phyloP scores from a whole-genome alignment of 2,888 invertebrate genomes.

The Aethes cnicana region DNA sequence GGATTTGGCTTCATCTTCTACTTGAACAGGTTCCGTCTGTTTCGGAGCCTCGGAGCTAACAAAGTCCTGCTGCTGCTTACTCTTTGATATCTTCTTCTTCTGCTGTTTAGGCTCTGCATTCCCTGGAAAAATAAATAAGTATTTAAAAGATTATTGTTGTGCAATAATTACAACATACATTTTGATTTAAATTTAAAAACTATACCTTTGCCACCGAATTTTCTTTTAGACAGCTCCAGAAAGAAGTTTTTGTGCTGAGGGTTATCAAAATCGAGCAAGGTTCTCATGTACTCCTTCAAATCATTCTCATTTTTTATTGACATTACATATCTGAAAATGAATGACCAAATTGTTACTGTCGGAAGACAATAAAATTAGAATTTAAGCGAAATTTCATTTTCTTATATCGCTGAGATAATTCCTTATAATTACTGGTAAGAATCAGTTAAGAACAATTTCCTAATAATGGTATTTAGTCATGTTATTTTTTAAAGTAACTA shows the following conservation, averaged over 20 bases:
- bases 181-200: constrained; percentile 11
- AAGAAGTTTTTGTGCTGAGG: constrained; percentile 86
- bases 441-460: constrained; percentile 5
- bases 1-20: constrained; percentile 50
- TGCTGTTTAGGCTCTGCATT: constrained; percentile 53
- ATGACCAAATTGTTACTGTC: constrained; percentile 12
- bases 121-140: constrained; percentile 41
- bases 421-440: neutral
- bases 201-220: constrained; percentile 69
- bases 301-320: constrained; percentile 87
- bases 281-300: constrained; percentile 89
- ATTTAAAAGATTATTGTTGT: constrained; percentile 7
- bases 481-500: constrained; percentile 30
- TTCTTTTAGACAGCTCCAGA: constrained; percentile 80
- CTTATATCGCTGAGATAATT: neutral
- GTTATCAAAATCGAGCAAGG: constrained; percentile 86
- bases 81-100: constrained; percentile 74
- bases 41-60: constrained; percentile 42
- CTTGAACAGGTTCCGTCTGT: constrained; percentile 37
- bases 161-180: constrained; percentile 1
- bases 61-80: constrained; percentile 54
- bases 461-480: neutral
- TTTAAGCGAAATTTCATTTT: neutral
- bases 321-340: constrained; percentile 86
- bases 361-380: neutral